A percentile compares a stretch with the other conserved stretches of the same genome.
Evolutionary conservation across 2,888 invertebrate genomes (phyloP).

Genomic region (Leptogaster cylindrica): DNA sequence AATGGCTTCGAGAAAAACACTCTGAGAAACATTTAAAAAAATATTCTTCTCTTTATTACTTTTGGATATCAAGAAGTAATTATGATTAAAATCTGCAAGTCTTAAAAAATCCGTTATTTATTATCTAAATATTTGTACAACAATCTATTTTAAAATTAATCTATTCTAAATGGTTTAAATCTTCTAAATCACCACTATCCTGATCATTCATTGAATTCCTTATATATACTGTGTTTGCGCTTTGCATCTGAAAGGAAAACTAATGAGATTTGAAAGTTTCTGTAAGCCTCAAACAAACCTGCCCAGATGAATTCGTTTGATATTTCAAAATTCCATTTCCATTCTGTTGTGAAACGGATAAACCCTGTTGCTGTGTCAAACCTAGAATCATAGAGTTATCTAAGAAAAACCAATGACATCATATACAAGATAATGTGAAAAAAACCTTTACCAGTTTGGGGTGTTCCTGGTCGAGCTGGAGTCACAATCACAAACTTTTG

Average conservation of each 20-base stretch:
- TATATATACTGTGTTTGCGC: conserved; percentile 1
- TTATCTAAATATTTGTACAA: too few relatives aligned
- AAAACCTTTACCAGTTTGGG: conserved; percentile 49
- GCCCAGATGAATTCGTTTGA: conserved; percentile 35
- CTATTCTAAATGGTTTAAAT: conserved; percentile 25
- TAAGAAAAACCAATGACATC: neutral
- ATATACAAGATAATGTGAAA: neutral
- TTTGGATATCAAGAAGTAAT: too few relatives aligned
- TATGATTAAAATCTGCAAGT: too few relatives aligned
- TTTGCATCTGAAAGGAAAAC: conserved; percentile 12
- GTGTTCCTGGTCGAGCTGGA: conserved; percentile 61
- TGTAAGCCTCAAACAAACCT: too few relatives aligned
- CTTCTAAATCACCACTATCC: conserved; percentile 16
- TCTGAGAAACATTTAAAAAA: too few relatives aligned
- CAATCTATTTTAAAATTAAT: neutral
- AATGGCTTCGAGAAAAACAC: too few relatives aligned
- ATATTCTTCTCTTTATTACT: too few relatives aligned
- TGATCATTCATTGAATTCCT: neutral
- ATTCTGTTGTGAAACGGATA: conserved; percentile 24
- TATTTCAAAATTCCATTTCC: conserved; percentile 40
- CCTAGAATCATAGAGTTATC: neutral
- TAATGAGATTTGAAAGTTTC: too few relatives aligned
- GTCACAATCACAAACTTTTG: conserved; percentile 65
- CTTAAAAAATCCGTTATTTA: too few relatives aligned
- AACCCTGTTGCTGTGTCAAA: conserved; percentile 1